phyloP scores from a whole-genome alignment of 2,888 invertebrate genomes.

The Epistrophe eligans region DNA sequence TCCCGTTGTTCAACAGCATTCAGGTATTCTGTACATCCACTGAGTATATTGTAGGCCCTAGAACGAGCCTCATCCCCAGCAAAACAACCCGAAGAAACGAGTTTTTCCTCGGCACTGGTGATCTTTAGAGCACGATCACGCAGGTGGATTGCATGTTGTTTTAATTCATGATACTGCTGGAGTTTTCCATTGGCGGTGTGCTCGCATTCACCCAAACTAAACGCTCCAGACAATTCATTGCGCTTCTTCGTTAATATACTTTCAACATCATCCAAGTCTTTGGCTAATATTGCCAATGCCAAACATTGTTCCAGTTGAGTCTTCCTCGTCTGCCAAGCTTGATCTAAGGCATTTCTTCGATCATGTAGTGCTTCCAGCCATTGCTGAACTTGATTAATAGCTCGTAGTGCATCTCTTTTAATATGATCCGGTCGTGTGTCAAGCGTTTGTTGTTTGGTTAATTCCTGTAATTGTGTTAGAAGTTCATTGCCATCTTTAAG shows the following conservation, averaged over 20 bases:
- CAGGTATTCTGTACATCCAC: conserved; percentile 88
- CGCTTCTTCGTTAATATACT: conserved; percentile 86
- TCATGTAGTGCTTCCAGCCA: conserved; percentile 91
- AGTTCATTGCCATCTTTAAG: conserved; percentile 91
- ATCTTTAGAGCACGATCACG: conserved; percentile 91
- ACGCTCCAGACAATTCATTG: conserved; percentile 85
- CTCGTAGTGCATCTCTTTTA: conserved; percentile 85
- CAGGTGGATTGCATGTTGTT: conserved; percentile 89
- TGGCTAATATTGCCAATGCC: conserved; percentile 89
- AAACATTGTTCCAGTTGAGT: conserved; percentile 91
- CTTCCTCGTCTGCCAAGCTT: conserved; percentile 88
- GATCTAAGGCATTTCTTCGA: conserved; percentile 89
- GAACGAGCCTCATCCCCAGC: conserved; percentile 88
- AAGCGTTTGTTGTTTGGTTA: conserved; percentile 89
- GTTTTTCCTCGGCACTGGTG: conserved; percentile 90
- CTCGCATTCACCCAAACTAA: conserved; percentile 87
- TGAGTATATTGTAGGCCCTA: conserved; percentile 88
- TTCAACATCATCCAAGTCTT: conserved; percentile 88
- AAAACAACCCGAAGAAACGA: conserved; percentile 89
- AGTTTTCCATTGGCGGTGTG: conserved; percentile 88
- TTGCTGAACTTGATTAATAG: conserved; percentile 88
- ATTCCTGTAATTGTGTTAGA: conserved; percentile 89
- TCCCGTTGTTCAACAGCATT: conserved; percentile 89
- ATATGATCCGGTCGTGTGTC: conserved; percentile 89
- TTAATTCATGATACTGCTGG: conserved; percentile 88